Conservation (phyloP, 2,113 vertebrate genomes). For the Nycticebus coucang region DNA sequence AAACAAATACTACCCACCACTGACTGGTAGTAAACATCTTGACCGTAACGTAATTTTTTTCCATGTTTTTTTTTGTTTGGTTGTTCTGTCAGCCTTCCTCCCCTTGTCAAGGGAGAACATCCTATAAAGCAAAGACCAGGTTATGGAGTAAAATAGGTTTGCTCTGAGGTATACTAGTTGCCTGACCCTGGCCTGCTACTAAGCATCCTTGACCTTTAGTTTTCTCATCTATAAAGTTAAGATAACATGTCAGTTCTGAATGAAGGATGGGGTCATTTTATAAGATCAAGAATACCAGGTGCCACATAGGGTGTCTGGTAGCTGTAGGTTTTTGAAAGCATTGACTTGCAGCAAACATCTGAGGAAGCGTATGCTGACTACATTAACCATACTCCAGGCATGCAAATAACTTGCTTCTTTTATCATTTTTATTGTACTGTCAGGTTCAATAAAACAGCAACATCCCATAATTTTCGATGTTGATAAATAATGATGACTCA, state of each 20-base stretch:
- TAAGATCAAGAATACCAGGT: background rate
- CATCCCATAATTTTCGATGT: background rate
- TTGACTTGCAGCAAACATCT: background rate
- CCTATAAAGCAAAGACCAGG: background rate
- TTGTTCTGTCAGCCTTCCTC: background rate
- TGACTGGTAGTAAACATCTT: background rate
- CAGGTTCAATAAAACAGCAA: background rate
- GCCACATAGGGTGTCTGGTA: background rate
- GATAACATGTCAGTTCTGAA: background rate
- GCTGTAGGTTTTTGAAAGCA: background rate
- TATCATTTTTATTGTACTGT: background rate
- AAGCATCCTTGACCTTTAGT: background rate
- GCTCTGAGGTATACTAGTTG: background rate
- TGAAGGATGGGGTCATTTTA: background rate
- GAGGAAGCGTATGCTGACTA: background rate
- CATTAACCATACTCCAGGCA: background rate
- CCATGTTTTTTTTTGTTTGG: background rate
- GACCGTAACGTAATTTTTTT: background rate
- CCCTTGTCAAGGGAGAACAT: background rate
- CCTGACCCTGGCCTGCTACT: rapidly evolving
- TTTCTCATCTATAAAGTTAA: background rate
- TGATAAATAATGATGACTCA: background rate
- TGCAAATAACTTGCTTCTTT: background rate
- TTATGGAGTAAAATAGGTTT: background rate
- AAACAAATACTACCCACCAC: conserved; percentile 5